A percentile compares a stretch with the other conserved stretches of the same genome.
Conservation (phyloP, 2,113 vertebrate genomes). For the Saguinus midas region DNA sequence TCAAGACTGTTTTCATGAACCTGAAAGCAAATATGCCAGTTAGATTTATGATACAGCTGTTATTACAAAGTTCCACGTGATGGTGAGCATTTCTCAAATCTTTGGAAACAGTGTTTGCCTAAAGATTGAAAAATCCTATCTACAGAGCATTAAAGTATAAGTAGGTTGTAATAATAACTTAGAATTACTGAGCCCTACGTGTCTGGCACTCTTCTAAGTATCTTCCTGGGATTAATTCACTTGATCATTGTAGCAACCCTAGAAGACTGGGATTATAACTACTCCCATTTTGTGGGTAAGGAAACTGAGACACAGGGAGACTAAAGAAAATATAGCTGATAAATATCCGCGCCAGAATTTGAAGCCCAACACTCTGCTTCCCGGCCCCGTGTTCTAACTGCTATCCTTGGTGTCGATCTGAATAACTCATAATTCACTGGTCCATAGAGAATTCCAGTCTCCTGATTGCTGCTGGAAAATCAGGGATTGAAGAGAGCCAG, state of each 20-base stretch:
- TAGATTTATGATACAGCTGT: not conserved
- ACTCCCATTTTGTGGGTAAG: not conserved
- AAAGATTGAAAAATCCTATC: not conserved
- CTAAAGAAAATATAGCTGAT: not conserved
- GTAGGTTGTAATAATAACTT: not conserved
- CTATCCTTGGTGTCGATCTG: not conserved
- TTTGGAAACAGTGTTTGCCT: not conserved
- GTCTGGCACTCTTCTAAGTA: not conserved
- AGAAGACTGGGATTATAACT: not conserved
- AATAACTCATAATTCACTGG: not conserved
- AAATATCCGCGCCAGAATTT: not conserved
- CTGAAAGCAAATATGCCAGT: not conserved
- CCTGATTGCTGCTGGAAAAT: not conserved
- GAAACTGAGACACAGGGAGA: not conserved
- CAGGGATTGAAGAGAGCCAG: not conserved
- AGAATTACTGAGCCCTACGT: not conserved
- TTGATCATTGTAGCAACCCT: not conserved
- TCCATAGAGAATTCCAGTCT: not conserved
- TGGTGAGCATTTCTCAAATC: not conserved
- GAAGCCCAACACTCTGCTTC: not conserved
- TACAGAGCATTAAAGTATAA: not conserved
- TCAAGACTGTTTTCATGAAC: slow-evolving; percentile 7
- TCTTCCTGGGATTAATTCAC: not conserved
- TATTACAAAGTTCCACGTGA: not conserved
- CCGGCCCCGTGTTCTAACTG: not conserved